These are phyloP conservation scores for Aradophagus sp. DNA, from an alignment of 1,140 invertebrate species.

Conservation along the genomic window DNA sequence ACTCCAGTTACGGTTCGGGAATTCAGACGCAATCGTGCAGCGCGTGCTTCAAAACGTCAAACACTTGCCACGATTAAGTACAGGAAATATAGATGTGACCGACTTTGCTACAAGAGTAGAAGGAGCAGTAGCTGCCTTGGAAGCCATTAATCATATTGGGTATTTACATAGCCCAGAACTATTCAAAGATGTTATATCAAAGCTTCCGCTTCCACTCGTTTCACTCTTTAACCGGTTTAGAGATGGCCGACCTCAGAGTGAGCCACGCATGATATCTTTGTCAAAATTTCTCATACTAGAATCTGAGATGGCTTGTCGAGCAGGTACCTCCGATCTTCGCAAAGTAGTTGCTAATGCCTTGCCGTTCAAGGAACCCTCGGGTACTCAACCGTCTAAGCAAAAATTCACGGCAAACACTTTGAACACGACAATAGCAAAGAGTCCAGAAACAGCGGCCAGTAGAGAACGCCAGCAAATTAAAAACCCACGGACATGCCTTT, in stretches of 20 bases:
- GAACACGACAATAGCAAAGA: too few species aligned
- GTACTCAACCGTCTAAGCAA: too few species aligned
- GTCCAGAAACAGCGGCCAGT: too few species aligned
- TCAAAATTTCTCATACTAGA: too few species aligned
- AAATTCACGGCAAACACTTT: not conserved
- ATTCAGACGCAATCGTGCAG: too few species aligned
- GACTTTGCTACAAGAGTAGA: conserved; percentile 4
- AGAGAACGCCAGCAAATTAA: not conserved
- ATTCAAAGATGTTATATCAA: not conserved
- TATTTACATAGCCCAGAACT: conserved; percentile 5
- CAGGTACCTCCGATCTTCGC: too few species aligned
- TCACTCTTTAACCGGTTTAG: not conserved
- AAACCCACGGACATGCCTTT: not conserved
- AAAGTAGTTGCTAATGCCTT: too few species aligned
- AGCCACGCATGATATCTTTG: conserved; percentile 70
- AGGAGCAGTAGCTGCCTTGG: conserved; percentile 14
- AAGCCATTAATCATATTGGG: not conserved
- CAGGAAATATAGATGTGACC: not conserved
- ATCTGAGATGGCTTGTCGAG: too few species aligned
- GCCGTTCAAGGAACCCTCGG: too few species aligned
- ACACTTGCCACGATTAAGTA: not conserved
- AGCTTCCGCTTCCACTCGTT: conserved; percentile 1
- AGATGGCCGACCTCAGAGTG: too few species aligned
- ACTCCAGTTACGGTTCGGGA: too few species aligned
- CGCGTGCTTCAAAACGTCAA: not conserved